Conservation (phyloP, 2,888 invertebrate species). For the Rotaria magnacalcarata region DNA sequence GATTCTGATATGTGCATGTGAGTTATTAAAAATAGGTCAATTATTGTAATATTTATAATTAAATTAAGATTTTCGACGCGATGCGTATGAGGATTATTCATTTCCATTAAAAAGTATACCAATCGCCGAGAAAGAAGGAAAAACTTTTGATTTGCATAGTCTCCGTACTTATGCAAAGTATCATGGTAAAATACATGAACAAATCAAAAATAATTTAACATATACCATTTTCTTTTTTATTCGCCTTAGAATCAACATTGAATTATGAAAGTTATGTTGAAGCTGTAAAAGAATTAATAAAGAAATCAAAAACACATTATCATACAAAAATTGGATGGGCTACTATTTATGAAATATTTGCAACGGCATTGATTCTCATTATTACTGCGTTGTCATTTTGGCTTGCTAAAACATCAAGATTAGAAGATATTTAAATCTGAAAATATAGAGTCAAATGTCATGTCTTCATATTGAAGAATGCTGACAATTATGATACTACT, state of each 20-base stretch:
- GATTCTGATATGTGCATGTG: neutral
- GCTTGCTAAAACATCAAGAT: neutral
- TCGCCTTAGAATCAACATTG: neutral
- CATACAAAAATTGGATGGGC: neutral
- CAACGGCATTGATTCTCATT: neutral
- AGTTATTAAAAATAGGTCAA: neutral
- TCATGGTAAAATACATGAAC: neutral
- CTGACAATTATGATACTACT: neutral
- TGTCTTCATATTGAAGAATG: slow-evolving; percentile 18
- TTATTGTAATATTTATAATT: no score
- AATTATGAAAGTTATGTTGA: neutral
- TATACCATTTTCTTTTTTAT: neutral
- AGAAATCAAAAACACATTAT: neutral
- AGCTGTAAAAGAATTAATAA: neutral
- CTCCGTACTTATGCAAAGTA: neutral
- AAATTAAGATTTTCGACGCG: neutral
- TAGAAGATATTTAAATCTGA: neutral
- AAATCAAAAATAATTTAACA: neutral
- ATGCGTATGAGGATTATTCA: neutral
- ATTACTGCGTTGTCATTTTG: neutral
- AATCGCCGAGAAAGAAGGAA: no score
- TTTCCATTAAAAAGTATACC: neutral
- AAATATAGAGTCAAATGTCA: neutral
- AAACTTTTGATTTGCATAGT: neutral
- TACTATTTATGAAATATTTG: neutral